phyloP scores from a whole-genome alignment of 1,140 invertebrate species.

The Eubasilissa regina region DNA sequence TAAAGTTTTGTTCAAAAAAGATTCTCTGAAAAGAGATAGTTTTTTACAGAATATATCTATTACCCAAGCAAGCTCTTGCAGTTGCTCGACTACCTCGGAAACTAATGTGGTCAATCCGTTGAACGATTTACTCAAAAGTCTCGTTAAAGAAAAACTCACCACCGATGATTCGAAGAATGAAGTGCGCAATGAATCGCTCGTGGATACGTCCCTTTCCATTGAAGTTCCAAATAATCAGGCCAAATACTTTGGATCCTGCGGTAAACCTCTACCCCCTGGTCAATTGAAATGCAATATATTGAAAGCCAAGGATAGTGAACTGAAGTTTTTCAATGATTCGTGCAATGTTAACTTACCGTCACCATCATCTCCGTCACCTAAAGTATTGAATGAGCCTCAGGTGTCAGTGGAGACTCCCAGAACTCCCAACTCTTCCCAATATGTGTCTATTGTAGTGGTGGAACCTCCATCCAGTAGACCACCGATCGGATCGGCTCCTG shows the following conservation, averaged over 20 bases:
- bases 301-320: constrained; percentile 80
- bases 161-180: constrained; percentile 75
- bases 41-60: constrained; percentile 67
- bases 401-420: constrained; percentile 59
- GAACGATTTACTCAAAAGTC: constrained; percentile 69
- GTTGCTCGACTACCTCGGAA: constrained; percentile 68
- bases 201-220: constrained; percentile 70
- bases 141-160: constrained; percentile 73
- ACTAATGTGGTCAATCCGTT: constrained; percentile 70
- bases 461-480: constrained; percentile 67
- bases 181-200: constrained; percentile 73
- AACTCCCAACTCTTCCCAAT: constrained; percentile 71
- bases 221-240: constrained; percentile 81
- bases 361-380: constrained; percentile 67
- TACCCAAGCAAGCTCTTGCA: constrained; percentile 64
- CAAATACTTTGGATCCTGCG: constrained; percentile 73
- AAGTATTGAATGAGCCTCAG: constrained; percentile 67
- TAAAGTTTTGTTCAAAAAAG: constrained; percentile 68
- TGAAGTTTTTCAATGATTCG: constrained; percentile 69
- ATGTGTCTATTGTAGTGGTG: constrained; percentile 74
- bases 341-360: constrained; percentile 66
- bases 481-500: constrained; percentile 58
- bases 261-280: constrained; percentile 84
- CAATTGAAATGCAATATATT: constrained; percentile 96
- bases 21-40: constrained; percentile 65